Base-by-base conservation (phyloP, 2,113 vertebrate genomes). In the Pleuronectes platessa region DNA sequence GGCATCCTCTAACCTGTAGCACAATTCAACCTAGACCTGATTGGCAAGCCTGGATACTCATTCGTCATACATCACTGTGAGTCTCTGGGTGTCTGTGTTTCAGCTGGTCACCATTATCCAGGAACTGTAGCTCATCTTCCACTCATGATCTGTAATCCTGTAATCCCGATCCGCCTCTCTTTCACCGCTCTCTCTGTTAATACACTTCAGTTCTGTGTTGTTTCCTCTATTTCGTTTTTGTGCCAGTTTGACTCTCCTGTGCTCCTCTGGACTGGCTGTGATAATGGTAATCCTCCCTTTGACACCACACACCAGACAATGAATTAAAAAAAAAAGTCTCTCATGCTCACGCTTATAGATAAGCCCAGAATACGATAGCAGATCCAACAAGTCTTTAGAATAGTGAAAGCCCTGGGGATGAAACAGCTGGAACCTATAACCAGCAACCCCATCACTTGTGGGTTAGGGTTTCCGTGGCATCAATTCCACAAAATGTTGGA, bases 241-340 rank as follows among this genome's bases (percentile, higher is more conserved):
- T 77, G 79, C 64, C 75, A 82, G 11, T 67, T 42, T 74, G 71
- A 78, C 71, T 86, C 75, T 72, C 56, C 24, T 23, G 75, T 71
- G 81, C 60, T 62, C 69, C 63, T 81, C 81, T 88, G 70, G 56
- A 83, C 74, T 14, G 69, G 45, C 59, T 76, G 61, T 74, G 78
- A 88, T 79, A 88, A 88, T 54, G 58, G 23, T 62, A 82, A 83
- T 79, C 76, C 58, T 82, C 67, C 26, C 62, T 79, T 71, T 84
- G 83, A 78, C 86, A 85, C 75, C 55, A 59, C 62, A 75, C 51
- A 74, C 60, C 60, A 82, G 71, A 88, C 84, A 86, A 84, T 79
- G 42, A 68, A 69, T 79, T 79, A 56, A 68, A 87, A 82, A 66
- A 10, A 58, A 58, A 17, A 71, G 18, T 17, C 8, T 64, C 6